Evolutionary conservation across 1,140 invertebrate genomes (phyloP).

Genomic region (Saccostrea cuccullata): DNA sequence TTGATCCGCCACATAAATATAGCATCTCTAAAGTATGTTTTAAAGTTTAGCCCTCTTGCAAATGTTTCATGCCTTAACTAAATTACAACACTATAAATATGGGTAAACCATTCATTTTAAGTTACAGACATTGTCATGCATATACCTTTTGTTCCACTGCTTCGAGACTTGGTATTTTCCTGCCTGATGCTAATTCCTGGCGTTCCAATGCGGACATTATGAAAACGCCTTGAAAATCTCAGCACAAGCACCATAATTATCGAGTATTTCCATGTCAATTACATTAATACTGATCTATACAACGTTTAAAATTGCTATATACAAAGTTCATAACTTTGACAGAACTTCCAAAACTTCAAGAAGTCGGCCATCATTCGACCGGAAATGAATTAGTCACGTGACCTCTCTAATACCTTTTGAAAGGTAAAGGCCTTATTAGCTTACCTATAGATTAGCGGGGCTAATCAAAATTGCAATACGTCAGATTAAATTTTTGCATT

Average conservation of each 20-base stretch:
- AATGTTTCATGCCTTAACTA: too few relatives aligned
- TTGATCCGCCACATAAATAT: constrained; percentile 20
- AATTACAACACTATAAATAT: too few relatives aligned
- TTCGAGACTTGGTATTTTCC: constrained; percentile 27
- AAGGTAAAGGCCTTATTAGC: constrained; percentile 37
- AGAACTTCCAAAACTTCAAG: constrained; percentile 34
- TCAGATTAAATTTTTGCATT: constrained; percentile 9
- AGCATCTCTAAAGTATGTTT: background rate
- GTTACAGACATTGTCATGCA: background rate
- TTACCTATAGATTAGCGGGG: constrained; percentile 26
- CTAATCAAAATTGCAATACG: background rate
- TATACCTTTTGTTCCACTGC: constrained; percentile 21
- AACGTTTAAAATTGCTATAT: background rate
- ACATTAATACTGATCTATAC: background rate
- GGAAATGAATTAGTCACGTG: constrained; percentile 37
- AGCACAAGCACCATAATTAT: constrained; percentile 30
- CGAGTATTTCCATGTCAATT: constrained; percentile 12
- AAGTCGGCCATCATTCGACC: constrained; percentile 36
- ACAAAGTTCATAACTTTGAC: constrained; percentile 33
- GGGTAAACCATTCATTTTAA: background rate
- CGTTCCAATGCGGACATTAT: constrained; percentile 18
- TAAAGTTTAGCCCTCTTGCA: background rate
- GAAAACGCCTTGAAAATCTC: constrained; percentile 5
- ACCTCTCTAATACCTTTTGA: constrained; percentile 34
- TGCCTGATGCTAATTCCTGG: constrained; percentile 32